Conservation (phyloP, 2,888 invertebrate genomes). For the Eumacrocentrus americanus region DNA sequence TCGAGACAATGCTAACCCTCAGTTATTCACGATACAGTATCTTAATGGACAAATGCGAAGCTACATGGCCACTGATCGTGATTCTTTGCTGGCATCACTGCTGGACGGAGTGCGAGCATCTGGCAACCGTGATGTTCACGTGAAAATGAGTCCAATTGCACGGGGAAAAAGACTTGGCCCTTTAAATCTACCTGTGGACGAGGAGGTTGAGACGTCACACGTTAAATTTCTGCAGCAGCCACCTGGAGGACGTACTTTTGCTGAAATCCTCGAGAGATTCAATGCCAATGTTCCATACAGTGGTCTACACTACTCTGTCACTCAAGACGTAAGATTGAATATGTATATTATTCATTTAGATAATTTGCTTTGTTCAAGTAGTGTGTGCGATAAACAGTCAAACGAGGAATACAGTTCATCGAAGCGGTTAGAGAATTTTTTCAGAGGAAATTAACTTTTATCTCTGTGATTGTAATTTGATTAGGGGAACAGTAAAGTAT, state of each 20-base stretch:
- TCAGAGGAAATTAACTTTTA: neutral
- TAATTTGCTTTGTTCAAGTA: no score
- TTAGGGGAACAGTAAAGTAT: no score
- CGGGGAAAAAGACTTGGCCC: constrained; percentile 90
- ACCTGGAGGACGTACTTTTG: constrained; percentile 70
- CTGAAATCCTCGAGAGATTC: constrained; percentile 90
- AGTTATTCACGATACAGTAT: constrained; percentile 93
- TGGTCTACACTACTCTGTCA: constrained; percentile 93
- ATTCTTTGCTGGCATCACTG: constrained; percentile 92
- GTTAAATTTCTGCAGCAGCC: constrained; percentile 77
- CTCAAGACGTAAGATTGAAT: constrained; percentile 96
- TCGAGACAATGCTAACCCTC: constrained; percentile 88
- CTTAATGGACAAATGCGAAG: constrained; percentile 86
- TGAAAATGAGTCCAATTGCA: constrained; percentile 83
- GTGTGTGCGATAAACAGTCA: neutral
- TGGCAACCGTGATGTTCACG: constrained; percentile 95
- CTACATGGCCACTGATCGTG: constrained; percentile 93
- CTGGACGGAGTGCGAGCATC: constrained; percentile 96
- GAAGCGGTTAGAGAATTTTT: constrained; percentile 39
- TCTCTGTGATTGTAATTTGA: neutral
- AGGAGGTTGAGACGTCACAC: constrained; percentile 94
- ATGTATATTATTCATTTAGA: constrained; percentile 30
- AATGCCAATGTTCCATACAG: constrained; percentile 98
- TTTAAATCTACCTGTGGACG: constrained; percentile 87
- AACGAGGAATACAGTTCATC: constrained; percentile 38